Conservation (phyloP, 2,113 vertebrate genomes). For the Tenebrosternarchus preto region DNA sequence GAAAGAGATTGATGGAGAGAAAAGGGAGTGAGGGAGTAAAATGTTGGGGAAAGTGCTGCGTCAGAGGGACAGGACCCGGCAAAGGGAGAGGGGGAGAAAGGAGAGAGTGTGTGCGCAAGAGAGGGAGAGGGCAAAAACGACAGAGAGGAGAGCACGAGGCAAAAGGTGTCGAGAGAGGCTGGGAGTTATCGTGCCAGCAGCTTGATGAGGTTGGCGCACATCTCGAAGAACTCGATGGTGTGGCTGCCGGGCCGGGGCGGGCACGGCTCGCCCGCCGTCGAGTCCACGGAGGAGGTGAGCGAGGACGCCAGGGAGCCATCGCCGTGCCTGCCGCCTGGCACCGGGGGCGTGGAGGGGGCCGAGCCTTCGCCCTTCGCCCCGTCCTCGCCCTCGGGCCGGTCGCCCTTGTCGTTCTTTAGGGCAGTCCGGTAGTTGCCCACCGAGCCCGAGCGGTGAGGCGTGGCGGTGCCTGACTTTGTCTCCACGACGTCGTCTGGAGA, state of each 20-base stretch:
- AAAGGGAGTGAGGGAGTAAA: conserved; percentile 13
- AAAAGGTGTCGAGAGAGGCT: conserved; percentile 48
- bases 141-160: conserved; percentile 8
- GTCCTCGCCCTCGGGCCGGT: conserved; percentile 64
- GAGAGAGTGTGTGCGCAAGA: conserved; percentile 28
- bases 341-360: conserved; percentile 61
- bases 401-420: conserved; percentile 84
- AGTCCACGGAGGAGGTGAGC: conserved; percentile 88
- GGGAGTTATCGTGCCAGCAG: conserved; percentile 92
- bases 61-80: conserved; percentile 27
- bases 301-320: conserved; percentile 90
- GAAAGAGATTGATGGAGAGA: conserved; percentile 56
- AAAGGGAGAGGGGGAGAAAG: not conserved
- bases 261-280: conserved; percentile 78
- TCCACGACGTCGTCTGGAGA: conserved; percentile 88
- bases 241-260: conserved; percentile 90
- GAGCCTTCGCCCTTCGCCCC: conserved; percentile 69
- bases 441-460: conserved; percentile 90
- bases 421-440: conserved; percentile 85
- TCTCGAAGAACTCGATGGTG: conserved; percentile 98
- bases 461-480: conserved; percentile 88
- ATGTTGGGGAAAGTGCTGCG: conserved; percentile 36
- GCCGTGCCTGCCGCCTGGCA: conserved; percentile 72
- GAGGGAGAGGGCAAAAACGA: conserved; percentile 18
- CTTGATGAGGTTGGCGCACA: conserved; percentile 99